Evolutionary conservation across 2,797 vertebrate genomes (phyloP).

Genomic region (Sebastes nivosus): DNA sequence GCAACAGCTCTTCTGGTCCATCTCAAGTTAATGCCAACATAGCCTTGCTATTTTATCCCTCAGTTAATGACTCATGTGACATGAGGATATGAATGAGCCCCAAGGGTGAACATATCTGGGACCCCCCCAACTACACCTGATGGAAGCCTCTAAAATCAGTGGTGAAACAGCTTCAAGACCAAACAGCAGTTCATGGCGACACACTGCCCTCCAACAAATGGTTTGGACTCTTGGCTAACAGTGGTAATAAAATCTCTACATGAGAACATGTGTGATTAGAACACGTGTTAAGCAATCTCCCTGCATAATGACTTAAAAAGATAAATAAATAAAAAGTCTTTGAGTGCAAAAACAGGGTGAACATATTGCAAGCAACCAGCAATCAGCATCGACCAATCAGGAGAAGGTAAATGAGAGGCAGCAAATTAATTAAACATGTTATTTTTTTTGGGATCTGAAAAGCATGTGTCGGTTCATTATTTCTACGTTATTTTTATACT

Average conservation of each 20-base stretch:
- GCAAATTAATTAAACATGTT: neutral
- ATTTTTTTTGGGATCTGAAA: neutral
- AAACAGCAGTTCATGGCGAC: neutral
- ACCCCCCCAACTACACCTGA: neutral
- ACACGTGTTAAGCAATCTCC: neutral
- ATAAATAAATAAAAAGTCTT: neutral
- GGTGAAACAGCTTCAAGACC: neutral
- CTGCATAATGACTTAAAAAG: neutral
- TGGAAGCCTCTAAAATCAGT: neutral
- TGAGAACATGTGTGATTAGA: neutral
- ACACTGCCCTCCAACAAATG: neutral
- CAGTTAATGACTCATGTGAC: neutral
- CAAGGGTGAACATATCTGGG: neutral
- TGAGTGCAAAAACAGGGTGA: neutral
- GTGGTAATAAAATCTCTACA: neutral
- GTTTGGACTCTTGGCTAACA: neutral
- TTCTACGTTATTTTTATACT: neutral
- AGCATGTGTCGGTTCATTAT: neutral
- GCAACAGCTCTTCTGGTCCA: neutral
- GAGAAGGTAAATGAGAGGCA: neutral
- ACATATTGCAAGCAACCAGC: neutral
- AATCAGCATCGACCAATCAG: neutral
- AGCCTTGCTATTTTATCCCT: neutral
- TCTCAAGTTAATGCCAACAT: neutral
- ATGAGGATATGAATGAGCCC: neutral